These are phyloP conservation scores for Myrmecobius fasciatus DNA, from an alignment of 2,113 vertebrate species.

Conservation along the genomic window DNA sequence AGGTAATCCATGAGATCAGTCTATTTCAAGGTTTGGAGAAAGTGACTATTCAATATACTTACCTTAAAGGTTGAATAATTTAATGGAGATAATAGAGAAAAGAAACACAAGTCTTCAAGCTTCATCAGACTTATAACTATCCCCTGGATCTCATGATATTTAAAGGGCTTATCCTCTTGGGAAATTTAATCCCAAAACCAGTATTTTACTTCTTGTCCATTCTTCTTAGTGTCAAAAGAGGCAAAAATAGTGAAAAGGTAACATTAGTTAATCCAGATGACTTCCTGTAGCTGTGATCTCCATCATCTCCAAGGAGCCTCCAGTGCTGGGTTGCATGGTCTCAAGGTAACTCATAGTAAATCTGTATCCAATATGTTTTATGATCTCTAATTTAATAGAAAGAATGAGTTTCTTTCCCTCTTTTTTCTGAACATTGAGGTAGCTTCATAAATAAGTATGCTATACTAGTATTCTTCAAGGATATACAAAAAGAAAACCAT, in stretches of 20 bases:
- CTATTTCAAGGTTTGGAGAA: neutral
- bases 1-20: neutral
- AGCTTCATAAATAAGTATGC: neutral
- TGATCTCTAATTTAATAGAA: neutral
- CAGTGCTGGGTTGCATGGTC: neutral
- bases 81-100: slow-evolving; percentile 1
- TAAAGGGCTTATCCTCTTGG: neutral
- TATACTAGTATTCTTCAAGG: neutral
- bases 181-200: neutral
- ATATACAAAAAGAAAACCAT: neutral
- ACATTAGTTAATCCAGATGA: neutral
- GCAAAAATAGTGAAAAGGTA: neutral
- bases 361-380: neutral
- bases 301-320: neutral
- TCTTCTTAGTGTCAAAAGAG: neutral
- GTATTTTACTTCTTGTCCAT: neutral
- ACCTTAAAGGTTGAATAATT: neutral
- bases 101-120: neutral
- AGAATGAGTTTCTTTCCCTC: neutral
- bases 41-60: neutral
- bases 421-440: neutral
- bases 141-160: neutral
- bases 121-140: neutral
- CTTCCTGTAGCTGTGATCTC: neutral
- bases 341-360: neutral